Percentiles rank a stretch among this genome's conserved stretches.
Evolutionary conservation across 2,797 vertebrate species (phyloP).

Genomic region (Bryconaethiops microstoma): DNA sequence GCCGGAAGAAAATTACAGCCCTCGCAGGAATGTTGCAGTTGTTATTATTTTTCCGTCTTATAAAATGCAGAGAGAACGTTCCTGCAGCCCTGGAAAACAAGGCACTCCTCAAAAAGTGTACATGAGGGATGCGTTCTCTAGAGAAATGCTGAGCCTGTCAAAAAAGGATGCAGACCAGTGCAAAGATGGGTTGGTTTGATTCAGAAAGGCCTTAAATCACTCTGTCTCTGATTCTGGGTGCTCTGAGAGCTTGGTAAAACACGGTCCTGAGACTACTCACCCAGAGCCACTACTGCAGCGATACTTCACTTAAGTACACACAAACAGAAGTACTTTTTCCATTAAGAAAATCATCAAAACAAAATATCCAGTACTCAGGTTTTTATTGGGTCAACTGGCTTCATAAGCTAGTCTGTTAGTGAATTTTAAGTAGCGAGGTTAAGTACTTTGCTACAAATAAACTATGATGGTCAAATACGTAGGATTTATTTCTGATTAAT

Average conservation of each 20-base stretch:
- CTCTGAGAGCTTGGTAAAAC: background rate
- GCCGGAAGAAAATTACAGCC: conserved; percentile 85
- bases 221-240: background rate
- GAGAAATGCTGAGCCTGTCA: conserved; percentile 63
- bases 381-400: too few species aligned
- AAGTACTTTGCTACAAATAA: too few species aligned
- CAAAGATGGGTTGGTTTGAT: conserved; percentile 17
- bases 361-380: too few species aligned
- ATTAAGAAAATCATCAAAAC: background rate
- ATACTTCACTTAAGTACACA: background rate
- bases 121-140: conserved; percentile 44
- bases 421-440: too few species aligned
- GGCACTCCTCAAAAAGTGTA: conserved; percentile 59
- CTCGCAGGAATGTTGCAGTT: conserved; percentile 81
- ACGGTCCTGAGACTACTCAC: background rate
- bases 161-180: conserved; percentile 29
- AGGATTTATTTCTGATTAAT: too few species aligned
- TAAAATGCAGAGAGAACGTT: conserved; percentile 74
- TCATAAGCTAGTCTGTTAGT: too few species aligned
- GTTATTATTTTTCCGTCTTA: conserved; percentile 81
- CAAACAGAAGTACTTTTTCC: background rate
- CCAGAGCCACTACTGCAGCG: too few species aligned
- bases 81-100: conserved; percentile 64
- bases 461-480: too few species aligned
- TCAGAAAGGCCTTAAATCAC: background rate